These are phyloP conservation scores for Homarus gammarus DNA, from an alignment of 2,888 invertebrate species.

Conservation along the genomic window DNA sequence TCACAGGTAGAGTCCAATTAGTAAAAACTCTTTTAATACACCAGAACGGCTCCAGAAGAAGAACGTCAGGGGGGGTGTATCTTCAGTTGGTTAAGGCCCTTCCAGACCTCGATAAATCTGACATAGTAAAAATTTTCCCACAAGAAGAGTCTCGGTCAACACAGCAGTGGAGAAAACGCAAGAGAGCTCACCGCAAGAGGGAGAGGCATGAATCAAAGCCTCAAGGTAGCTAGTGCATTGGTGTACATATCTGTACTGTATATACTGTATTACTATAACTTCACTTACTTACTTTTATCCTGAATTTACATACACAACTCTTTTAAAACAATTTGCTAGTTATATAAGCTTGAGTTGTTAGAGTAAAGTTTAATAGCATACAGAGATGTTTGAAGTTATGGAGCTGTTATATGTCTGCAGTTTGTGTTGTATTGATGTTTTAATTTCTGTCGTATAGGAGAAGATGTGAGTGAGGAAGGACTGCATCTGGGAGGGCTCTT, in stretches of 20 bases:
- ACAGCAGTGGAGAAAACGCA: conserved; percentile 64
- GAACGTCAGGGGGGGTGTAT: conserved; percentile 93
- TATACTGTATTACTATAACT: no score
- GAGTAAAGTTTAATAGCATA: no score
- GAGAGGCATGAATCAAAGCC: conserved; percentile 66
- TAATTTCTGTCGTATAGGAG: conserved; percentile 26
- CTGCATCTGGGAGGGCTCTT: conserved; percentile 64
- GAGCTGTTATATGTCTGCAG: no score
- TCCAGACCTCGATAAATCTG: conserved; percentile 36
- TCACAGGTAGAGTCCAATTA: no score
- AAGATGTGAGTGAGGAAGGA: conserved; percentile 58
- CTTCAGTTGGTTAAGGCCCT: conserved; percentile 86
- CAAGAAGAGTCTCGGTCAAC: conserved; percentile 37
- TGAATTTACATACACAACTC: no score
- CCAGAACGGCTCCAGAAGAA: conserved; percentile 87
- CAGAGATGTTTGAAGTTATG: no score
- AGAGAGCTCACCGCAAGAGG: conserved; percentile 60
- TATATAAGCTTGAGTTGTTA: no score
- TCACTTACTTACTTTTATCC: no score
- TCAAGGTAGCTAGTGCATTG: conserved; percentile 23
- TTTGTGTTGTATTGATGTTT: no score
- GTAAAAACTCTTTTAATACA: neutral
- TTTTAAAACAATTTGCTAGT: no score
- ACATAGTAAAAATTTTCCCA: conserved; percentile 57
- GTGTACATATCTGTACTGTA: no score